Percentiles rank a stretch among this genome's conserved stretches.
These are phyloP conservation scores for Tetrax tetrax DNA, from an alignment of 2,113 vertebrate genomes.

Conservation along the genomic window DNA sequence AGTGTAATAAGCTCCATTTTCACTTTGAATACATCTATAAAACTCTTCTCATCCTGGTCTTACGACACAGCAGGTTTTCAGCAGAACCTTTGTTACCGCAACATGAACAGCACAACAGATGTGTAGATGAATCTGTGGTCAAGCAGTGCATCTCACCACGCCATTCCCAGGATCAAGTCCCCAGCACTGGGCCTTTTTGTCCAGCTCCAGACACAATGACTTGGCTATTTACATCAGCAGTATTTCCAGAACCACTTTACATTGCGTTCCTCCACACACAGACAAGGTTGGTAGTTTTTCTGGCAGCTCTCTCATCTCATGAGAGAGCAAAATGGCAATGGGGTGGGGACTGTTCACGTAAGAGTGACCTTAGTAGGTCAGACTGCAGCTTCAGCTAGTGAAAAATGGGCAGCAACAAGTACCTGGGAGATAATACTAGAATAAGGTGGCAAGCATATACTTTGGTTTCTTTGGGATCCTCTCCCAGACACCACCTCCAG, in stretches of 20 bases:
- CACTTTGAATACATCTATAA: background rate
- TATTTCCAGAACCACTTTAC: background rate
- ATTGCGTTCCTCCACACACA: background rate
- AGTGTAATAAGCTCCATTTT: background rate
- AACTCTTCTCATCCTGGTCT: background rate
- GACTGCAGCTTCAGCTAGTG: background rate
- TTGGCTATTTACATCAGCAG: background rate
- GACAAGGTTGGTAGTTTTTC: background rate
- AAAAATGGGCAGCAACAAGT: background rate
- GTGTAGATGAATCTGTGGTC: background rate
- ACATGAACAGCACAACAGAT: background rate
- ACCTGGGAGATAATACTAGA: background rate
- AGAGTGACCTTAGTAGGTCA: background rate
- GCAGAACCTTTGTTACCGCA: background rate
- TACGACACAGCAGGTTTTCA: background rate
- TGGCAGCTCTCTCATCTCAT: background rate
- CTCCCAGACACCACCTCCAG: background rate
- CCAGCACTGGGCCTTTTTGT: background rate
- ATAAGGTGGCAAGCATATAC: background rate
- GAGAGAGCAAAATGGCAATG: background rate
- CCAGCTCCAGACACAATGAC: background rate
- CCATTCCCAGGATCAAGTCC: background rate
- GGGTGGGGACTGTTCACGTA: background rate
- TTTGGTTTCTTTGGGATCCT: background rate
- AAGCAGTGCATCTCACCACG: background rate